Evolutionary conservation across 2,797 vertebrate species (phyloP).

Genomic region (Dipus sagitta): DNA sequence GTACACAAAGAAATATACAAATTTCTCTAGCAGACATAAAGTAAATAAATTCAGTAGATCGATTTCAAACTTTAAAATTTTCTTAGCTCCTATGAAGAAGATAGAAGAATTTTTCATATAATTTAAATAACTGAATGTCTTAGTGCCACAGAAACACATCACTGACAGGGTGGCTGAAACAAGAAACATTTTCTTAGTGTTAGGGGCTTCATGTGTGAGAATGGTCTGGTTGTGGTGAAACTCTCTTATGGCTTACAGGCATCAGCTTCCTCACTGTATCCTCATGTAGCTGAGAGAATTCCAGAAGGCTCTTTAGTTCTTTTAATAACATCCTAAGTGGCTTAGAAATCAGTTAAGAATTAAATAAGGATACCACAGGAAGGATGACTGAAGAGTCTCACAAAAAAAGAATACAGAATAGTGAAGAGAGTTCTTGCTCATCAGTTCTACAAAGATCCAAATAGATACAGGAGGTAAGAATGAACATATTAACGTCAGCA

Average conservation of each 20-base stretch:
- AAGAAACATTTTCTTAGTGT: not conserved
- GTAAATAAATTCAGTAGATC: not conserved
- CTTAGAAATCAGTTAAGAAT: not conserved
- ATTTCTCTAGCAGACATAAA: not conserved
- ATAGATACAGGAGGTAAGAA: not conserved
- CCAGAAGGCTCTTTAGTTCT: not conserved
- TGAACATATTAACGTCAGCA: not conserved
- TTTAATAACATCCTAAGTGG: no score
- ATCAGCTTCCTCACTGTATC: not conserved
- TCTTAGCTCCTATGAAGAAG: not conserved
- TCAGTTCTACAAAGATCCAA: not conserved
- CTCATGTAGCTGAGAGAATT: not conserved
- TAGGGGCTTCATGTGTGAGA: not conserved
- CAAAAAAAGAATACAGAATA: not conserved
- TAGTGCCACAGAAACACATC: not conserved
- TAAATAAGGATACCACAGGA: not conserved
- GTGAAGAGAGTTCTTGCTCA: not conserved
- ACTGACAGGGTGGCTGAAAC: not conserved
- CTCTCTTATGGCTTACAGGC: not conserved
- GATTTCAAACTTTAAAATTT: not conserved
- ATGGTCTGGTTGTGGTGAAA: not conserved
- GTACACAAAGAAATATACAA: not conserved
- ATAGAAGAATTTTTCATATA: slow-evolving; percentile 2
- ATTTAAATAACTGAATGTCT: not conserved
- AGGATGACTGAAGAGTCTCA: not conserved